Evolutionary conservation across 2,113 vertebrate genomes (phyloP), one percentile per base, ranked within the genome.

Genomic region (Corydoras maculifer): DNA sequence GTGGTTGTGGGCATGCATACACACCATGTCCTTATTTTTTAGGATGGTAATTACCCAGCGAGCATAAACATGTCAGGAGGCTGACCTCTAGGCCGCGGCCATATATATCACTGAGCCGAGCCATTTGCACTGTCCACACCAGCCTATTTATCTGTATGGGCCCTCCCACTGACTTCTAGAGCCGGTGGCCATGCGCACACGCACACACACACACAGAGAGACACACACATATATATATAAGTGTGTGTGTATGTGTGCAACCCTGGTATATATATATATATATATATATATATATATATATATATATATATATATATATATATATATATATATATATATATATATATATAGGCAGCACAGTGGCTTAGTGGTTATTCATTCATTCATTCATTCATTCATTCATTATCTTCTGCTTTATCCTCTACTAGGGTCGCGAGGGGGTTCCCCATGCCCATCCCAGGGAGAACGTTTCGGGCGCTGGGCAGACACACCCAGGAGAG

Each of bases 1-100:
- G 65, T 60, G 54, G 68, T 64, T 76, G 71, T 76, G 74, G 68
- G 53, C 15, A 68, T 70, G 62, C 29, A 70, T 59, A 74, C 54
- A 74, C 54, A 75, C 25, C 51, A 51, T 32, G 58, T 67, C 59
- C 43, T 65, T 72, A 61, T 69, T 57, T 60, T 57, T 75, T 76
- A 65, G 79, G 81, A 87, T 86, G 85, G 83, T 85, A 86, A 89
- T 85, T 70, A 84, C 82, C 50, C 80, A 81, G 83, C 82, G 77
- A 75, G 58, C 78, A n/a, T 15, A 85, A 87, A 86, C 85, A 86
- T 85, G 80, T 81, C 8, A 72, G 64, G 81, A 80, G 69, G 75
- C 82, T 79, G 83, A 86, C 84, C 86, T 79, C 55, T 12, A 60
- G 78, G 73, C 82, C 11, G 65, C 68, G 73, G 74, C 79, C 78